A percentile compares a stretch with the other conserved stretches of the same genome.
Evolutionary conservation across 2,113 vertebrate species (phyloP).

Genomic region (Propithecus coquereli): DNA sequence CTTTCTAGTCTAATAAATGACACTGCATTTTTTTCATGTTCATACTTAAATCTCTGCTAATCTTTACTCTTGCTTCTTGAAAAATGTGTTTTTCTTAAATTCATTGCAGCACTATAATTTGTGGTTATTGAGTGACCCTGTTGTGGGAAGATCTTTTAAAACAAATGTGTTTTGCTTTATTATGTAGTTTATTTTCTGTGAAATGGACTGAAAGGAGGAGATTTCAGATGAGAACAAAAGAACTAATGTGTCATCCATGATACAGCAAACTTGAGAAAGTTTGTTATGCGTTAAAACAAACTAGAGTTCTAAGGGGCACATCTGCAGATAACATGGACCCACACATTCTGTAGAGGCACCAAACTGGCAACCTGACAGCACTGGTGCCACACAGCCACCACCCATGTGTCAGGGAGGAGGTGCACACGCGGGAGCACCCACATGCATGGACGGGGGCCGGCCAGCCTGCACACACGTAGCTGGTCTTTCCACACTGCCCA

Average conservation of each 20-base stretch:
- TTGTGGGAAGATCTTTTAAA: neutral
- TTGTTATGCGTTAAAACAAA: neutral
- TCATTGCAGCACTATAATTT: neutral
- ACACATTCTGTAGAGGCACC: neutral
- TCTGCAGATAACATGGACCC: neutral
- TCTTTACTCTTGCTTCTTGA: neutral
- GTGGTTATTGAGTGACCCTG: neutral
- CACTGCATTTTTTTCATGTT: neutral
- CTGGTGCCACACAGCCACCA: neutral
- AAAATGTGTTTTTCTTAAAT: neutral
- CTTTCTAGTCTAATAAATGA: neutral
- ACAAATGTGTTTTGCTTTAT: neutral
- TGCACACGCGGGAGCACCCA: neutral
- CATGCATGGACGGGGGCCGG: too few relatives aligned
- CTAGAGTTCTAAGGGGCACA: neutral
- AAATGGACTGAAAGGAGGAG: neutral
- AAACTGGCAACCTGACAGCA: neutral
- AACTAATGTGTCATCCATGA: neutral
- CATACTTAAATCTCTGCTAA: neutral
- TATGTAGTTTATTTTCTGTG: neutral
- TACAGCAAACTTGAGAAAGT: neutral
- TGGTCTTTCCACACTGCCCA: neutral
- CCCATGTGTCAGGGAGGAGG: accelerated
- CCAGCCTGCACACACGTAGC: neutral
- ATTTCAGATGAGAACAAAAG: neutral